Percentiles rank a stretch among this genome's conserved stretches.
These are phyloP conservation scores for Falco naumanni DNA, from an alignment of 2,797 vertebrate genomes.

Conservation along the genomic window DNA sequence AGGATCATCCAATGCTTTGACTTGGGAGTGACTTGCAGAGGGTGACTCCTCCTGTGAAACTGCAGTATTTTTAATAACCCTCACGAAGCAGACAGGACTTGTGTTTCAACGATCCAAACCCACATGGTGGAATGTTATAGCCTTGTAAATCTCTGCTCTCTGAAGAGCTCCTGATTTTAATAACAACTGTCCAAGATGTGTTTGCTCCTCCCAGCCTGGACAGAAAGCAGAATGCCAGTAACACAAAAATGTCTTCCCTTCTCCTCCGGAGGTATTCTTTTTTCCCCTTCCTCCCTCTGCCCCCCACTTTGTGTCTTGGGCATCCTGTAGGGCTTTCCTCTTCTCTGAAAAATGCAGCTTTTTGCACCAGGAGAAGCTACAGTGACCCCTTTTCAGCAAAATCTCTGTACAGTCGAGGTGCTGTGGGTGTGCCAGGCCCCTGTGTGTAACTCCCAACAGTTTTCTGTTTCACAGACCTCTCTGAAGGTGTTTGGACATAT, in stretches of 20 bases:
- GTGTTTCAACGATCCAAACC: neutral
- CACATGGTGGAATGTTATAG: neutral
- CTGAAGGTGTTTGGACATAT: neutral
- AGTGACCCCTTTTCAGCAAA: neutral
- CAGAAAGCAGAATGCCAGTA: neutral
- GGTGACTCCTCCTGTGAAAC: neutral
- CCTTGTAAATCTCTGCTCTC: neutral
- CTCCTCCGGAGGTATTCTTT: neutral
- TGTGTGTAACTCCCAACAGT: neutral
- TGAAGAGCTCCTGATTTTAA: neutral
- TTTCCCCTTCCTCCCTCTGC: neutral
- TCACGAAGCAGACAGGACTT: neutral
- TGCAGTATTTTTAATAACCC: neutral
- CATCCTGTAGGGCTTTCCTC: neutral
- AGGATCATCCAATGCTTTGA: neutral
- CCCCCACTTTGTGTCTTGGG: fast-evolving
- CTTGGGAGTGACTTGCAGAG: neutral
- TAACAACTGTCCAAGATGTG: neutral
- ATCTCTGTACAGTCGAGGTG: neutral
- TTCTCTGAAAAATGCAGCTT: neutral
- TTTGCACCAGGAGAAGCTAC: neutral
- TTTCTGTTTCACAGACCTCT: neutral
- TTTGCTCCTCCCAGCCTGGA: neutral
- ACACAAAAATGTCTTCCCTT: neutral
- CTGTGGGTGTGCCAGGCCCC: neutral